phyloP scores from a whole-genome alignment of 2,113 vertebrate species.

The Phodopus roborovskii region DNA sequence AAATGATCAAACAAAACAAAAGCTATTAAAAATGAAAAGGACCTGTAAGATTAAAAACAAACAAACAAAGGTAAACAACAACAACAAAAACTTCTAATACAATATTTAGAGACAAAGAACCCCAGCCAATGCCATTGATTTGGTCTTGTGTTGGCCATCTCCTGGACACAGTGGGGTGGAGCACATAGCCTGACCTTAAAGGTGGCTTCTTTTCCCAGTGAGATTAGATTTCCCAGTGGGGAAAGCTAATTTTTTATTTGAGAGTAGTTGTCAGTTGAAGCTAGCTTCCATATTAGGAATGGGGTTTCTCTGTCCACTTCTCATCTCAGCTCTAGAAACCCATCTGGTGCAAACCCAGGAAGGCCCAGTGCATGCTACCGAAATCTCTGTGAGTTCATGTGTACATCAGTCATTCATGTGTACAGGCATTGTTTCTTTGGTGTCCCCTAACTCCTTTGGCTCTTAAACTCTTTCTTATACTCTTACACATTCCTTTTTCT shows the following conservation, averaged over 20 bases:
- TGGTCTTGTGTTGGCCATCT: neutral
- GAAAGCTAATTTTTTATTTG: neutral
- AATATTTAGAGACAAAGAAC: neutral
- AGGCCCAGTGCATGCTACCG: neutral
- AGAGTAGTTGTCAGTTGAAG: neutral
- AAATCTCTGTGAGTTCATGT: neutral
- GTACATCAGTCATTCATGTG: neutral
- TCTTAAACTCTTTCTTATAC: neutral
- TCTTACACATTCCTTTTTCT: neutral
- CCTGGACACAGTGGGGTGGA: too few species aligned
- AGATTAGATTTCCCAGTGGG: neutral
- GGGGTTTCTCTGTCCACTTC: neutral
- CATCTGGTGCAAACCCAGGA: neutral
- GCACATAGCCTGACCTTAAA: neutral
- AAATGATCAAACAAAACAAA: neutral
- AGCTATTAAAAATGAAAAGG: neutral
- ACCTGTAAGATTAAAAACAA: neutral
- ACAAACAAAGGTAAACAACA: neutral
- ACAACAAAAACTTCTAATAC: neutral
- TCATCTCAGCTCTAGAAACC: neutral
- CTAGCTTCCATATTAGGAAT: neutral
- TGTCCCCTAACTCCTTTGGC: neutral
- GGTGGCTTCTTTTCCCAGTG: neutral
- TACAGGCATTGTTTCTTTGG: neutral
- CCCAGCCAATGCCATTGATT: neutral